Percentiles rank a stretch among this genome's conserved stretches.
Conservation (phyloP, 2,113 vertebrate species). For the Nycticorax nycticorax region DNA sequence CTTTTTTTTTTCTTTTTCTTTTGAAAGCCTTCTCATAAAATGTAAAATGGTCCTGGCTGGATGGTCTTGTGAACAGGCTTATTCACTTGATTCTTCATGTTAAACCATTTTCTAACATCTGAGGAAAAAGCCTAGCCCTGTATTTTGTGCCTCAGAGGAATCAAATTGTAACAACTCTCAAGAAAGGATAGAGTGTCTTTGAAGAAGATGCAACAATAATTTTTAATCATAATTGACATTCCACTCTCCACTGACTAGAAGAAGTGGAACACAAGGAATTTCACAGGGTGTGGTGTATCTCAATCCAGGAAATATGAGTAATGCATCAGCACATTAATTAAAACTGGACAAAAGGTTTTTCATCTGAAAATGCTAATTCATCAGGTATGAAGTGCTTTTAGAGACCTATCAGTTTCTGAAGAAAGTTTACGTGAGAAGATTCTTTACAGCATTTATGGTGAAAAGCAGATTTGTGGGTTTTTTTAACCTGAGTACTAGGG, state of each 20-base stretch:
- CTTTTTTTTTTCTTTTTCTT: neutral
- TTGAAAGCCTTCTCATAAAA: neutral
- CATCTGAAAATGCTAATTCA: neutral
- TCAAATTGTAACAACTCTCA: neutral
- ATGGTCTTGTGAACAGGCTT: neutral
- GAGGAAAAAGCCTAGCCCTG: neutral
- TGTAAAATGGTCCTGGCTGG: neutral
- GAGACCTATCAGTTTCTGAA: neutral
- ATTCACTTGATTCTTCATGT: neutral
- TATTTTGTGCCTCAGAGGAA: neutral
- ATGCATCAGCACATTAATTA: neutral
- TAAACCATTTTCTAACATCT: neutral
- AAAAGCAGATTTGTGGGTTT: neutral
- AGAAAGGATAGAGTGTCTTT: neutral
- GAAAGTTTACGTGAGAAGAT: neutral
- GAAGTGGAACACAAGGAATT: neutral
- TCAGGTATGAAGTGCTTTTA: neutral
- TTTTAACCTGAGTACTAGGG: neutral
- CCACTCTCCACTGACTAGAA: neutral
- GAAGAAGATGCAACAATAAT: conserved; percentile 7
- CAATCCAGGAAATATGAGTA: neutral
- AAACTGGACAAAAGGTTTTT: neutral
- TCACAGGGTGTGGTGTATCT: neutral
- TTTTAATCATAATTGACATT: neutral
- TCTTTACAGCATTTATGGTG: neutral